phyloP scores from a whole-genome alignment of 2,113 vertebrate species.

The Leptodactylus fuscus region DNA sequence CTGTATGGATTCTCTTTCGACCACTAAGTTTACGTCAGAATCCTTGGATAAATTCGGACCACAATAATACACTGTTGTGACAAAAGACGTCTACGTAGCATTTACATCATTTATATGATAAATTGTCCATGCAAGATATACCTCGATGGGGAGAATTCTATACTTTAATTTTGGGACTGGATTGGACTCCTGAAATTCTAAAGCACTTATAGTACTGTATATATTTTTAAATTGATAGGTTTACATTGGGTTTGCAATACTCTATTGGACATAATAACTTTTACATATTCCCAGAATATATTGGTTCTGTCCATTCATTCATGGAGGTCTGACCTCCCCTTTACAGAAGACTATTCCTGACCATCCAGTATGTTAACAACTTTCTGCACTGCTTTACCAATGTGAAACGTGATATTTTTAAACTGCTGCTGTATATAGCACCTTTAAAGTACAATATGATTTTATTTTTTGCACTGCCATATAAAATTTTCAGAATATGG shows the following conservation, averaged over 20 bases:
- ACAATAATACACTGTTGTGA: constrained; percentile 74
- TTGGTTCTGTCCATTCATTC: background rate
- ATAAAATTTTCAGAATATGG: constrained; percentile 70
- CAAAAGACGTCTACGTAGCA: constrained; percentile 51
- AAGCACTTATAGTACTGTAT: constrained; percentile 60
- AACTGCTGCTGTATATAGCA: constrained; percentile 76
- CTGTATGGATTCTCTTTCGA: constrained; percentile 74
- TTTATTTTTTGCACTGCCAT: constrained; percentile 80
- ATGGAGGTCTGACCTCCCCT: background rate
- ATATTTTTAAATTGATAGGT: constrained; percentile 48
- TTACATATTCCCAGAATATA: constrained; percentile 6
- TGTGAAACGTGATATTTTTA: constrained; percentile 59
- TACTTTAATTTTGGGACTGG: constrained; percentile 1
- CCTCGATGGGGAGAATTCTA: background rate
- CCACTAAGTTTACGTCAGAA: constrained; percentile 68
- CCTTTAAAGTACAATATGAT: constrained; percentile 69
- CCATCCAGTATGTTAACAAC: constrained; percentile 31
- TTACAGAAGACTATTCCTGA: background rate
- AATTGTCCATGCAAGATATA: constrained; percentile 28
- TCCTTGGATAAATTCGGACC: constrained; percentile 60
- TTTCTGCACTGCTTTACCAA: constrained; percentile 42
- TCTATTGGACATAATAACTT: constrained; percentile 5
- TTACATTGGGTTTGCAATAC: constrained; percentile 58
- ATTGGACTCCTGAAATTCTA: constrained; percentile 30
- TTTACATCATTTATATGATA: constrained; percentile 55